Evolutionary conservation across 2,888 invertebrate species (phyloP), one percentile per base, ranked within the genome.

Genomic region (Tanaodytes sp.): DNA sequence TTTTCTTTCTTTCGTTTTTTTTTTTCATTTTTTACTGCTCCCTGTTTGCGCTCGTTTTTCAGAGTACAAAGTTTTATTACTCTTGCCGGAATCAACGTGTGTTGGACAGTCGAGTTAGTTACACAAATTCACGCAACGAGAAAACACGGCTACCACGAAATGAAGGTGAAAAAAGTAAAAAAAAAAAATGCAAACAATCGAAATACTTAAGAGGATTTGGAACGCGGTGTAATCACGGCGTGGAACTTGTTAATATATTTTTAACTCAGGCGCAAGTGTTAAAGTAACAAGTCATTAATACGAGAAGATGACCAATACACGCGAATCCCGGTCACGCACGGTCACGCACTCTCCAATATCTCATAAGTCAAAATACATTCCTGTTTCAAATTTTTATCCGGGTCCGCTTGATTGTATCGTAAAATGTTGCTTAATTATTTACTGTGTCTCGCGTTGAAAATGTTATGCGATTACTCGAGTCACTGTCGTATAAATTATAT

Each of bases 231-330:
- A 75, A 73, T 73, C 76, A 74, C 70, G 74, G 72, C 73, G 64
- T 73, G 75, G 75, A 75, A 78, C 82, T 80, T 80, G 82, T 82
- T 82, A 78, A 77, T 78, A 79, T 77, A 80, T 80, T 79, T 81
- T 81, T 76, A 75, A 71, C 73, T 71, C 73, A n/a, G n/a, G 67
- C 55, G 71, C 54, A 57, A 63, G 67, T 57, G 71, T 51, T 54
- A 63, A 75, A 76, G 76, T 74, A 80, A 82, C 81, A 77, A 78
- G 78, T 80, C 77, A 78, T 76, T 79, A 64, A 57, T 49, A 57
- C 43, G 65, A 66, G n/a, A 23, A 51, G 73, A 74, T 72, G 75
- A 48, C 59, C 63, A 58, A 63, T 52, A 71, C 77, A 75, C 74
- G 76, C 73, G 71, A 76, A 68, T 70, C 66, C 66, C 73, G 76